Evolutionary conservation across 2,113 vertebrate genomes (phyloP), one percentile per base, ranked within the genome.

Genomic region (Sialia sialis): DNA sequence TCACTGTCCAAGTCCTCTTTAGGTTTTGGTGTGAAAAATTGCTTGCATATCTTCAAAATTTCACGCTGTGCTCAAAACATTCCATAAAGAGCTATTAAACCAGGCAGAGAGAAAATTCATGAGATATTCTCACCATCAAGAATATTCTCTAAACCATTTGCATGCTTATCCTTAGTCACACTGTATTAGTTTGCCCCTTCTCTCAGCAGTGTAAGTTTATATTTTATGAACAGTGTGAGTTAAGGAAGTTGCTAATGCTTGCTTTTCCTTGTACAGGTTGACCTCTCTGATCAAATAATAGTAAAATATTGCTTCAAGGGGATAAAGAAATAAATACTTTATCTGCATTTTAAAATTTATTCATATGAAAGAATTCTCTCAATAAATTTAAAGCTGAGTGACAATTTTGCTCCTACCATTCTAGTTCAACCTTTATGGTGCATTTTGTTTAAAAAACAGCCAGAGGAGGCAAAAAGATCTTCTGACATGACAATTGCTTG

Each of bases 371-470:
- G 49, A 66, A 64, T 64, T 54, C 9, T 59, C 8, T 58, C 52
- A 59, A 36, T 52, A 80, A 38, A 58, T 72, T 39, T 38, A 44
- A 93, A 48, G 22, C 72, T 68, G 9, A 17, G 59, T 79, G 81
- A 34, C 44, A 79, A 18, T 75, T 84, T 58, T 51, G 30, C 74
- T 93, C 32, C 26, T 15, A 13, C 30, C 67, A 38, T 63, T 64
- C 15, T 29, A 34, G 34, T 74, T 84, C 48, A 68, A 84, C 32
- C 32, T 69, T 88, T 94, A 36, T 34, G 89, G 60, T 83, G 56
- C 18, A 34, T 38, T 67, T 78, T 89, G 43, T 93, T 94, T 27
- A 88, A 94, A 95, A 96, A 87, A 49, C 27, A 86, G 32, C 66
- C 46, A 72, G 26, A 32, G 46, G 60, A 90, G 11, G 73, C 54